Evolutionary conservation across 2,888 invertebrate species (phyloP).

Genomic region (Teleiodes luculella): DNA sequence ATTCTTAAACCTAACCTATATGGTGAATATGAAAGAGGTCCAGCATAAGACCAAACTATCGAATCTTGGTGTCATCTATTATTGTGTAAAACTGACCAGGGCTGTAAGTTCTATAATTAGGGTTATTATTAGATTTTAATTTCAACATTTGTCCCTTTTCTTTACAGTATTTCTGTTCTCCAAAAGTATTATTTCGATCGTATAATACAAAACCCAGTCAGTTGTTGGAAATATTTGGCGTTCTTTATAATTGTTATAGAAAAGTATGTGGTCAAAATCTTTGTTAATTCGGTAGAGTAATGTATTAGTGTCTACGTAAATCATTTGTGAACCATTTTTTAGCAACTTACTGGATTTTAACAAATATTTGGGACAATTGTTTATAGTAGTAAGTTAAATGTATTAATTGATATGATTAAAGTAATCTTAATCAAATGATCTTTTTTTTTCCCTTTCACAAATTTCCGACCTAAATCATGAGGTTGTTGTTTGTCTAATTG

Average conservation of each 20-base stretch:
- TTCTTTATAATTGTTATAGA: neutral
- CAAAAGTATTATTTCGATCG: conserved; percentile 28
- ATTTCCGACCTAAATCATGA: too few species aligned
- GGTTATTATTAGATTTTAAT: conserved; percentile 21
- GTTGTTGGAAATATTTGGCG: neutral
- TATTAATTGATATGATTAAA: conserved; percentile 48
- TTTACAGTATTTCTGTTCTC: conserved; percentile 28
- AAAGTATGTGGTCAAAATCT: too few species aligned
- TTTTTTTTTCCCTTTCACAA: conserved; percentile 22
- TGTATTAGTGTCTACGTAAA: too few species aligned
- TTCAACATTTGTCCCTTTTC: conserved; percentile 22
- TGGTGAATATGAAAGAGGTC: too few species aligned
- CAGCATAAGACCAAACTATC: too few species aligned
- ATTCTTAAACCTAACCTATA: too few species aligned
- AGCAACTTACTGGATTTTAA: neutral
- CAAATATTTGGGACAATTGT: conserved; percentile 28
- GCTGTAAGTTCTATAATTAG: neutral
- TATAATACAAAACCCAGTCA: conserved; percentile 13
- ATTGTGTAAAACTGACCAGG: conserved; percentile 15
- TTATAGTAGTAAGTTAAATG: conserved; percentile 45
- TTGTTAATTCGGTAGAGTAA: too few species aligned
- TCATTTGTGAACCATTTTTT: neutral
- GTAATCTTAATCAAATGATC: conserved; percentile 32
- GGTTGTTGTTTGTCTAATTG: too few species aligned
- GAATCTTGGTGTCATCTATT: too few species aligned